Base-by-base conservation (phyloP, 2,888 invertebrate species). In the Oscheius sp. region DNA sequence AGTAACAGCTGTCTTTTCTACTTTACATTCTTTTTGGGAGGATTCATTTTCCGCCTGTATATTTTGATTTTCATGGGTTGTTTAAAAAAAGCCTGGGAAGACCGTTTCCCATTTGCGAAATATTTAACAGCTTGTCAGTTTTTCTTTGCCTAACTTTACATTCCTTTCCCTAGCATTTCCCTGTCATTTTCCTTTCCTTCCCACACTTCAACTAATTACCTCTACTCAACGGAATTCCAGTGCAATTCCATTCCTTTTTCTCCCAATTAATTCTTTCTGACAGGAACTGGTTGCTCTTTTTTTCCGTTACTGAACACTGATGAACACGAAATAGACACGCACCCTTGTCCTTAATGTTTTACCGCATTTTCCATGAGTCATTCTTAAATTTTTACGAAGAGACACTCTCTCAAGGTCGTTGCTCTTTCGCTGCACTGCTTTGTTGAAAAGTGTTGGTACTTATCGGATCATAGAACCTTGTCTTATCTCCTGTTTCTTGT, bases 201-300 rank as follows among this genome's bases (percentile, higher is more conserved):
- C n/a, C n/a, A n/a, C n/a, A n/a, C n/a, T n/a, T n/a, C n/a, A n/a
- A n/a, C n/a, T n/a, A n/a, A n/a, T n/a, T n/a, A n/a, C n/a, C n/a
- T n/a, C n/a, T n/a, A n/a, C n/a, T 12, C 9, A 9, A 12, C 53
- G 53, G 21, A 21, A 53, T 23, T 53, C 53, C 0, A 53, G 53
- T 53, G 25, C 25, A 53, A 53, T 53, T 9, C 21, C 25, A 25
- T 53, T 21, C 21, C 0, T 53, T 21, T 23, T 35, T 49, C 9
- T 12, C 45, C 16, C 49, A 49, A 5, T 5, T 18, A 0, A 29
- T 58, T 58, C n/a, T 27, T 27, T 27, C 58, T 25, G 13, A n/a
- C 58, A 27, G 29, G 29, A 58, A 58, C 58, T 58, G 58, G 58
- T 58, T 29, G 58, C 21, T 27, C 58, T 58, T 58, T 21, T n/a